Conservation (phyloP, 2,113 vertebrate species). For the Pygoscelis adeliae region DNA sequence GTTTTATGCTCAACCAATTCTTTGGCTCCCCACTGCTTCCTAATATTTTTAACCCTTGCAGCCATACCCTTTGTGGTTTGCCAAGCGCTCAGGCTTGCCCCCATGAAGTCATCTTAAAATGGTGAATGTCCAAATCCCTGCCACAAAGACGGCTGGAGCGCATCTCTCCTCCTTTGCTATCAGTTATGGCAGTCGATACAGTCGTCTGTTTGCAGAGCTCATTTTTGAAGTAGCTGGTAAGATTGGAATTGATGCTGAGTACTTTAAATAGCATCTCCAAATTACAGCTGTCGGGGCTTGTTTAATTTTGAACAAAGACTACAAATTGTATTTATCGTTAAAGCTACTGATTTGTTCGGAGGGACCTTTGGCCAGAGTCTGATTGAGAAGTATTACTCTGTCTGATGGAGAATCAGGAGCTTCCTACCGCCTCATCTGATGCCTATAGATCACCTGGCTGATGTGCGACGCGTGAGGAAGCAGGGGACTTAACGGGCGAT, state of each 20-base stretch:
- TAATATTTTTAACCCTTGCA: not conserved
- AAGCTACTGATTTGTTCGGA: not conserved
- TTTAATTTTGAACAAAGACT: conserved; percentile 25
- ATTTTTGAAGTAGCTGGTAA: not conserved
- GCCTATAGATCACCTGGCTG: not conserved
- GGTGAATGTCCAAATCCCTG: not conserved
- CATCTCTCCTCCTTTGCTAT: not conserved
- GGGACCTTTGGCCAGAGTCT: not conserved
- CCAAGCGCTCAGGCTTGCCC: not conserved
- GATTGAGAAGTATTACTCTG: not conserved
- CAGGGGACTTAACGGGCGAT: not conserved
- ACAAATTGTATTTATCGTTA: not conserved
- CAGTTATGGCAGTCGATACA: not conserved
- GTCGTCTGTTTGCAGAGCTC: not conserved
- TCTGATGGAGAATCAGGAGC: not conserved
- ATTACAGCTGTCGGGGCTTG: not conserved
- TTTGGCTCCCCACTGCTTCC: not conserved
- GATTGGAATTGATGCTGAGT: not conserved
- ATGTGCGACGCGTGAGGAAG: not conserved
- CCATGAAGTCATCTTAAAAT: not conserved
- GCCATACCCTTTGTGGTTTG: not conserved
- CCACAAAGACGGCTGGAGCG: not conserved
- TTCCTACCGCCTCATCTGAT: not conserved
- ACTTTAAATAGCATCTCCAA: not conserved
- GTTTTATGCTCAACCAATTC: not conserved